These are phyloP conservation scores for Xiphophorus hellerii DNA, from an alignment of 2,113 vertebrate genomes.

Conservation along the genomic window DNA sequence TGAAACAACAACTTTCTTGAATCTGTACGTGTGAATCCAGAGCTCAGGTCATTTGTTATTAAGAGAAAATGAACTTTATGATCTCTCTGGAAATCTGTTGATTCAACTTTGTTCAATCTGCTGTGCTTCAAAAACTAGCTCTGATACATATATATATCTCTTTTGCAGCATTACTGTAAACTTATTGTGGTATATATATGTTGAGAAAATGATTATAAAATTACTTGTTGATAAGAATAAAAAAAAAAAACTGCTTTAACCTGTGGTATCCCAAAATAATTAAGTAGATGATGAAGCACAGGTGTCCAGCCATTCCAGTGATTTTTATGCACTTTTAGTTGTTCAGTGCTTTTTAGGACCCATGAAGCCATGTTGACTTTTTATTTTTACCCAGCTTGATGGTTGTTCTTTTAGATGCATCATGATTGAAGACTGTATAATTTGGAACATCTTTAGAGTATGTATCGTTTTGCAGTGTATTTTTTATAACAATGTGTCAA, in stretches of 20 bases:
- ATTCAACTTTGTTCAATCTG: constrained; percentile 63
- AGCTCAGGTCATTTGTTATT: constrained; percentile 23
- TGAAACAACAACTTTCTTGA: constrained; percentile 75
- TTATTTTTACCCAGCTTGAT: constrained; percentile 69
- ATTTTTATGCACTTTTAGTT: constrained; percentile 81
- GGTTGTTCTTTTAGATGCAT: constrained; percentile 74
- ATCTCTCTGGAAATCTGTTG: constrained; percentile 43
- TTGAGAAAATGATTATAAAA: constrained; percentile 69
- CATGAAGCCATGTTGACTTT: constrained; percentile 50
- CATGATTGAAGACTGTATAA: constrained; percentile 66
- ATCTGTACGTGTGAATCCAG: constrained; percentile 79
- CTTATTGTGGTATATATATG: constrained; percentile 80
- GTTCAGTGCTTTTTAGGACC: constrained; percentile 70
- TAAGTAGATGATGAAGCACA: constrained; percentile 83
- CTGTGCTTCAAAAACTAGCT: constrained; percentile 70
- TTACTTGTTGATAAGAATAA: constrained; percentile 63
- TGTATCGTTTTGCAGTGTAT: constrained; percentile 75
- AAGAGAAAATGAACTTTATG: constrained; percentile 21
- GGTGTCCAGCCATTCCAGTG: constrained; percentile 79
- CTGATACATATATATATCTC: constrained; percentile 64
- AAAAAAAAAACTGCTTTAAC: constrained; percentile 71
- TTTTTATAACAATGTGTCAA: constrained; percentile 82
- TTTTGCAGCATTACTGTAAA: constrained; percentile 83
- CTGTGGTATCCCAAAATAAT: constrained; percentile 73
- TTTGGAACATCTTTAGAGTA: constrained; percentile 69